A percentile compares a stretch with the other conserved stretches of the same genome.
These are phyloP conservation scores for Pavo muticus DNA, from an alignment of 2,113 vertebrate species.

Conservation along the genomic window DNA sequence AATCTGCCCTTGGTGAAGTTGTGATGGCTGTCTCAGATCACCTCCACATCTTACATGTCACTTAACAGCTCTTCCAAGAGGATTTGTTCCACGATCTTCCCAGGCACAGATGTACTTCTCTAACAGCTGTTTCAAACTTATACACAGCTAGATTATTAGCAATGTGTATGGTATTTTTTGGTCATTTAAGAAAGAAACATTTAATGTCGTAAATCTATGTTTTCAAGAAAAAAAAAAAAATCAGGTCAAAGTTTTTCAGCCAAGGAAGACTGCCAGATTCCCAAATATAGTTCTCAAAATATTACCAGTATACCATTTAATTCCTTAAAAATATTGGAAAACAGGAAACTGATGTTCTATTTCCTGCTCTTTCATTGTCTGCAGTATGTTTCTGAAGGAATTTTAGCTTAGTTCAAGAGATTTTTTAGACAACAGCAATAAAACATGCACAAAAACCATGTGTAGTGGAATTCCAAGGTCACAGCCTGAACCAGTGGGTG, in stretches of 20 bases:
- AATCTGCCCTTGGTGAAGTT: too few species aligned
- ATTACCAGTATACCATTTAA: background rate
- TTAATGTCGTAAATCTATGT: background rate
- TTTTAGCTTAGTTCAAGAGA: background rate
- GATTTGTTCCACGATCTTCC: too few species aligned
- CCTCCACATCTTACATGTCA: too few species aligned
- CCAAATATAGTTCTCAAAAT: background rate
- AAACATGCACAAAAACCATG: background rate
- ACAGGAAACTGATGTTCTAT: background rate
- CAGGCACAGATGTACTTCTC: background rate
- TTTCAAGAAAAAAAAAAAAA: background rate
- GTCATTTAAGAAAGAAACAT: background rate
- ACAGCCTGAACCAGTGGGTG: too few species aligned
- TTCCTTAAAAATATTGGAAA: background rate
- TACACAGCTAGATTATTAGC: too few species aligned
- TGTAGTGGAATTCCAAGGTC: too few species aligned
- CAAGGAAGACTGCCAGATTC: background rate
- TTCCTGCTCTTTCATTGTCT: background rate
- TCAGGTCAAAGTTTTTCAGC: background rate
- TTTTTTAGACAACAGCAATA: background rate
- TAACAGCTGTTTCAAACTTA: background rate
- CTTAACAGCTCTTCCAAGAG: too few species aligned
- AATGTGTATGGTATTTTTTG: fast-evolving
- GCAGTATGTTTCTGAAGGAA: background rate
- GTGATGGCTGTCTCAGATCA: too few species aligned